Base-by-base conservation (phyloP, 2,888 invertebrate genomes). In the Mycalesis mineus region DNA sequence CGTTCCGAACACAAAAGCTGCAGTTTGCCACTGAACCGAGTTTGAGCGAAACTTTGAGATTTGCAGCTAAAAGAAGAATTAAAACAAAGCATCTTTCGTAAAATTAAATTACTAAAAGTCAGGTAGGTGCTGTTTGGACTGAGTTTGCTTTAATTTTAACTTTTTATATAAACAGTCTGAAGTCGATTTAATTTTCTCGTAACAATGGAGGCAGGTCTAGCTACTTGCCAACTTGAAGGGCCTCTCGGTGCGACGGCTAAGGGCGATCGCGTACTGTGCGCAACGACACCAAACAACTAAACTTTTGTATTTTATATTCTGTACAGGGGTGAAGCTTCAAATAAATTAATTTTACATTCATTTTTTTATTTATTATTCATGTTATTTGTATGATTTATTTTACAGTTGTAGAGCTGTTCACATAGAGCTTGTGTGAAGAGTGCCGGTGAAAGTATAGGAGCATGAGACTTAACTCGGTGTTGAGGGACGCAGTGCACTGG, bases 161-260 rank as follows among this genome's bases (percentile, higher is more conserved):
- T 49, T 49, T 28, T 39, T 39, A 28, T 11, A 37, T 48, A 48
- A 49, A 49, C 39, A 39, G 37, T 8, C 28, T 13, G 49, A 7
- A 49, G 28, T 49, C 28, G 39, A 37, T 39, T 39, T 49, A 28
- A 39, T 28, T 49, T 49, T 28, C 22, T 49, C 37, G 9, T 39
- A 39, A 49, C 49, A 49, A 49, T 49, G 37, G 14, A 36, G 28
- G 22, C 9, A 22, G 48, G 9, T 9, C 39, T 39, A 14, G 39
- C 9, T 39, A 14, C 49, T 28, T 13, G 28, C 13, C 9, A 28
- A 39, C 7, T 37, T 28, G 8, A 14, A 49, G 37, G 39, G 22
- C 36, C 15, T 22, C 37, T 22, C 37, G 14, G 22, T 9, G 49
- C 13, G 4, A n/a, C 11, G 7, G 8, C 37, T 39, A 39, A 49